These are phyloP conservation scores for Drosophila saltans DNA, from an alignment of 1,140 invertebrate genomes.

Conservation along the genomic window DNA sequence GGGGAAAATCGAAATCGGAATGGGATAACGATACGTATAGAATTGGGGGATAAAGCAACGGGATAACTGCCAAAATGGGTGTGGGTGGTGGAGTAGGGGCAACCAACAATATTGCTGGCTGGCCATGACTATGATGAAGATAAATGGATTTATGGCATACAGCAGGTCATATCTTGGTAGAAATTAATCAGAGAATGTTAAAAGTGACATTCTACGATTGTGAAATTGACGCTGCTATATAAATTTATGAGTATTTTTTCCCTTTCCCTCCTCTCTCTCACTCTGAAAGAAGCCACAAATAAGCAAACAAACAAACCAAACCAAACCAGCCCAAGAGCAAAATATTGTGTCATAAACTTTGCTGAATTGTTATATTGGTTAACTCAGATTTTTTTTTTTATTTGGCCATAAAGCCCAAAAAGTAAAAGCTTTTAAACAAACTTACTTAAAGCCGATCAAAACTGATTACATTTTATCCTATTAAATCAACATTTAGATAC, in stretches of 20 bases:
- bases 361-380: neutral
- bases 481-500: neutral
- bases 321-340: conserved; percentile 2
- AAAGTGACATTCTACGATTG: conserved; percentile 71
- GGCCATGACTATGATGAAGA: conserved; percentile 68
- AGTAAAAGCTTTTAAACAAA: neutral
- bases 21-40: conserved; percentile 1
- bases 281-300: conserved; percentile 17
- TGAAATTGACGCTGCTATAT: conserved; percentile 73
- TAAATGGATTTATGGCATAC: conserved; percentile 74
- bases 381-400: neutral
- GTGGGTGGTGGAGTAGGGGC: too few relatives aligned
- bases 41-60: neutral
- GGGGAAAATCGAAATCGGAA: conserved; percentile 9
- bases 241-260: conserved; percentile 66
- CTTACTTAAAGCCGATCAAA: neutral
- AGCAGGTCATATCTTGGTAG: conserved; percentile 58
- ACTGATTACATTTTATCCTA: neutral
- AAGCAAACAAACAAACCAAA: conserved; percentile 17
- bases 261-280: too few relatives aligned
- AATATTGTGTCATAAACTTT: conserved; percentile 12
- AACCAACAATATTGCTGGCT: conserved; percentile 41
- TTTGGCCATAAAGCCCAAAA: neutral
- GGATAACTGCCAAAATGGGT: neutral
- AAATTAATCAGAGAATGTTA: conserved; percentile 76